Conservation (phyloP, 2,888 invertebrate species). For the Tineola bisselliella region DNA sequence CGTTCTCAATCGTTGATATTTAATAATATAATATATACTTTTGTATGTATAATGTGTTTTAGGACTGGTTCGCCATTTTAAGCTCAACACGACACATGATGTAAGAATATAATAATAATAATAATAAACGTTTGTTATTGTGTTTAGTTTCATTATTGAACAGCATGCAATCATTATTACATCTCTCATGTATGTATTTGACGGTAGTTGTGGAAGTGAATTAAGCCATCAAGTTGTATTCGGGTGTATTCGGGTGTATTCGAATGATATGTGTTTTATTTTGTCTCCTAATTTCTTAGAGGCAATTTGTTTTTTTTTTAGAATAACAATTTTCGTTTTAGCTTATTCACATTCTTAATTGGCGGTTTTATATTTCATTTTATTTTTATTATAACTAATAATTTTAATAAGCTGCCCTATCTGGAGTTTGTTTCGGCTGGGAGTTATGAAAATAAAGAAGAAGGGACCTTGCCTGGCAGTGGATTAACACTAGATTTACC, state of each 20-base stretch:
- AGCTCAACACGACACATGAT: background rate
- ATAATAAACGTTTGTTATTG: background rate
- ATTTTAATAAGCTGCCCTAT: no score
- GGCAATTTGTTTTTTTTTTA: no score
- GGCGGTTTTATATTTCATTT: background rate
- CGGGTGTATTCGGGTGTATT: no score
- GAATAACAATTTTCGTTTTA: background rate
- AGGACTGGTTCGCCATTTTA: conserved; percentile 9
- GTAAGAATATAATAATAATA: background rate
- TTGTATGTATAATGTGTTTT: background rate
- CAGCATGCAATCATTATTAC: background rate
- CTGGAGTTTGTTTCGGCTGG: no score
- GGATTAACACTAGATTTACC: no score
- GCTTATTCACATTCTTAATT: background rate
- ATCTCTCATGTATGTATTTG: background rate
- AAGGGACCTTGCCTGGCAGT: no score
- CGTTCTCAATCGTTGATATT: no score
- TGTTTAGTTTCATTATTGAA: background rate
- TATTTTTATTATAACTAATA: background rate
- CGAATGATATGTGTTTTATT: no score
- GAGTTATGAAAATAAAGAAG: no score
- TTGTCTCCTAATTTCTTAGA: no score
- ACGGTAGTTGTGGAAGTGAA: no score
- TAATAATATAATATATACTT: background rate
- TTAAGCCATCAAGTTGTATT: no score